Percentiles rank a stretch among this genome's conserved stretches.
Evolutionary conservation across 2,888 invertebrate genomes (phyloP).

Genomic region (Eurois occulta): DNA sequence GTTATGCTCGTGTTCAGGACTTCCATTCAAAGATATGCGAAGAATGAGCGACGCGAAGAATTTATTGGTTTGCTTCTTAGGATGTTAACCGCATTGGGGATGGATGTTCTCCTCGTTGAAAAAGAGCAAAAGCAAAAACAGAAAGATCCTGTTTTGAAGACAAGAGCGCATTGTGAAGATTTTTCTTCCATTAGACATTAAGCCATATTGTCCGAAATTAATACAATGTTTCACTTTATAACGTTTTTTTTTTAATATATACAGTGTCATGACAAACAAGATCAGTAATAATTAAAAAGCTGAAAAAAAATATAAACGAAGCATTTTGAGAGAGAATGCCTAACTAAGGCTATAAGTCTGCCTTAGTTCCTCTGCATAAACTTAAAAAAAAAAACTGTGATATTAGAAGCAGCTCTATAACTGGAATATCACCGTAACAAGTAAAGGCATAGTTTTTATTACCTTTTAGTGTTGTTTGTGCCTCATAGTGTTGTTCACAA

Average conservation of each 20-base stretch:
- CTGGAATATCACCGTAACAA: slow-evolving; percentile 24
- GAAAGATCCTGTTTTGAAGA: neutral
- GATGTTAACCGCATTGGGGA: neutral
- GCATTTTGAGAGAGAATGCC: neutral
- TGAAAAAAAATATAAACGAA: neutral
- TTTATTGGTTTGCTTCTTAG: slow-evolving; percentile 31
- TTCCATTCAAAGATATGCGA: slow-evolving; percentile 56
- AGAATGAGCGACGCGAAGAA: slow-evolving; percentile 27
- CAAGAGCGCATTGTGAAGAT: neutral
- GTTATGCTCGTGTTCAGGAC: slow-evolving; percentile 68
- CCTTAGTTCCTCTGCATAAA: neutral
- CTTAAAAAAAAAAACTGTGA: neutral
- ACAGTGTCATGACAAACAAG: too few relatives aligned
- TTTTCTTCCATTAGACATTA: neutral
- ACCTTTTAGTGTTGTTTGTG: slow-evolving; percentile 57
- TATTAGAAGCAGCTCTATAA: slow-evolving; percentile 5
- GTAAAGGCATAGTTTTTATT: slow-evolving; percentile 56
- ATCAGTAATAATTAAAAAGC: neutral
- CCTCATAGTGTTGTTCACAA: slow-evolving; percentile 49
- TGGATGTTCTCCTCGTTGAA: neutral
- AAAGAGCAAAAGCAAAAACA: neutral
- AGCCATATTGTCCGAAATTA: neutral
- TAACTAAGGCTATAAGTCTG: too few relatives aligned
- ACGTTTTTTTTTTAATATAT: neutral
- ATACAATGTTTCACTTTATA: neutral